Conservation (phyloP, 2,888 invertebrate species). For the Leptodirus hochenwartii region DNA sequence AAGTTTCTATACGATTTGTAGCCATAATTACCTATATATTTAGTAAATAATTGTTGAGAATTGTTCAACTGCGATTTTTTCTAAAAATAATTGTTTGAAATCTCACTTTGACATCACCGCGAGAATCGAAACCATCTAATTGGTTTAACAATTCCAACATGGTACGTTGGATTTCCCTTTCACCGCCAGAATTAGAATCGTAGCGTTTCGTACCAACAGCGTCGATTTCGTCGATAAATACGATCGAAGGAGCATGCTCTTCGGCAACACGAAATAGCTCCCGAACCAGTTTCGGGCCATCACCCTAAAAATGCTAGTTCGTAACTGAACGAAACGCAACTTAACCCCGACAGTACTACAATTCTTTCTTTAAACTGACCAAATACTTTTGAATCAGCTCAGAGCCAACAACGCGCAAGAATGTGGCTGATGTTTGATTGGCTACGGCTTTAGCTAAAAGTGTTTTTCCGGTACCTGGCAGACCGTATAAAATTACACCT, state of each 20-base stretch:
- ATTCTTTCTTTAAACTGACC: slow-evolving; percentile 27
- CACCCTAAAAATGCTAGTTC: slow-evolving; percentile 57
- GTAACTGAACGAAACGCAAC: slow-evolving; percentile 7
- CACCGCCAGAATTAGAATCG: slow-evolving; percentile 98
- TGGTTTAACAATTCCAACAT: slow-evolving; percentile 99
- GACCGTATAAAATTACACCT: slow-evolving; percentile 95
- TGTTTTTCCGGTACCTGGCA: slow-evolving; percentile 97
- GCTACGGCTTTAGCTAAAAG: slow-evolving; percentile 97
- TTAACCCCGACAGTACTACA: slow-evolving; percentile 1
- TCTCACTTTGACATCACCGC: slow-evolving; percentile 84
- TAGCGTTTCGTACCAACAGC: slow-evolving; percentile 97
- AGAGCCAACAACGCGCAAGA: slow-evolving; percentile 96
- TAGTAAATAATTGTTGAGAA: slow-evolving; percentile 9
- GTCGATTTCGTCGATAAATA: slow-evolving; percentile 99
- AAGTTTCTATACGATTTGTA: slow-evolving; percentile 93
- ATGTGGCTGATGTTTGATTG: slow-evolving; percentile 98
- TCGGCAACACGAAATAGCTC: slow-evolving; percentile 98
- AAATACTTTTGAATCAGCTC: slow-evolving; percentile 98
- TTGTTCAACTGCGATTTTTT: neutral
- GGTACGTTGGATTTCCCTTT: slow-evolving; percentile 97
- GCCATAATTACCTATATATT: slow-evolving; percentile 76
- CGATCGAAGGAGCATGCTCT: slow-evolving; percentile 98
- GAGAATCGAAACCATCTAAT: slow-evolving; percentile 91
- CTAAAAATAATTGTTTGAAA: neutral
- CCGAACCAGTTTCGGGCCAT: slow-evolving; percentile 95